A percentile compares a stretch with the other conserved stretches of the same genome.
Conservation (phyloP, 1,140 invertebrate genomes). For the Chlorops oryzae region DNA sequence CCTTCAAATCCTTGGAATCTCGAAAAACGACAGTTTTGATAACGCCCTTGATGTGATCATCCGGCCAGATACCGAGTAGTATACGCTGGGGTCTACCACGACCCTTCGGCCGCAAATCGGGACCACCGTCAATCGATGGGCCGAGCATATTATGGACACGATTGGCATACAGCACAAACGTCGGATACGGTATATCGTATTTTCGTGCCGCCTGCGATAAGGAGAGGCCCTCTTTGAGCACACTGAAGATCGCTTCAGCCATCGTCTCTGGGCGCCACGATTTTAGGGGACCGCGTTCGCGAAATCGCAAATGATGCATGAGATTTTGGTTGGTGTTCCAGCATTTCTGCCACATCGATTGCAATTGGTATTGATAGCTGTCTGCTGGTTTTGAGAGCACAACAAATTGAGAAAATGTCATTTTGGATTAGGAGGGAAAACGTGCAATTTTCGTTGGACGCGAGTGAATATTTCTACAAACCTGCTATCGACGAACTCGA, state of each 20-base stretch:
- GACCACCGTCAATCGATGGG: conserved; percentile 78
- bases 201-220: conserved; percentile 86
- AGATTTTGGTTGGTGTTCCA: conserved; percentile 80
- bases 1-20: conserved; percentile 69
- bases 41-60: conserved; percentile 85
- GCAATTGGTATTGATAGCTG: conserved; percentile 89
- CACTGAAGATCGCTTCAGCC: conserved; percentile 88
- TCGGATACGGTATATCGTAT: conserved; percentile 90
- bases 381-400: conserved; percentile 54
- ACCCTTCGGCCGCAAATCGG: conserved; percentile 86
- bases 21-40: conserved; percentile 87
- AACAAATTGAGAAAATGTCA: neutral
- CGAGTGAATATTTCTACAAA: conserved; percentile 52
- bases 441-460: neutral
- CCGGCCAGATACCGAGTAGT: conserved; percentile 82
- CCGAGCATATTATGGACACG: conserved; percentile 92
- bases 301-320: conserved; percentile 81
- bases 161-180: conserved; percentile 88
- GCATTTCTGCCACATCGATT: conserved; percentile 91
- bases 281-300: conserved; percentile 83
- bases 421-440: neutral
- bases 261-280: conserved; percentile 92
- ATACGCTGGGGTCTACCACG: conserved; percentile 83
- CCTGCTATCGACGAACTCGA: conserved; percentile 80
- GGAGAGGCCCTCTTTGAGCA: conserved; percentile 80